Percentiles rank a stretch among this genome's conserved stretches.
Conservation (phyloP, 2,797 vertebrate species). For the Hydrolagus colliei region DNA sequence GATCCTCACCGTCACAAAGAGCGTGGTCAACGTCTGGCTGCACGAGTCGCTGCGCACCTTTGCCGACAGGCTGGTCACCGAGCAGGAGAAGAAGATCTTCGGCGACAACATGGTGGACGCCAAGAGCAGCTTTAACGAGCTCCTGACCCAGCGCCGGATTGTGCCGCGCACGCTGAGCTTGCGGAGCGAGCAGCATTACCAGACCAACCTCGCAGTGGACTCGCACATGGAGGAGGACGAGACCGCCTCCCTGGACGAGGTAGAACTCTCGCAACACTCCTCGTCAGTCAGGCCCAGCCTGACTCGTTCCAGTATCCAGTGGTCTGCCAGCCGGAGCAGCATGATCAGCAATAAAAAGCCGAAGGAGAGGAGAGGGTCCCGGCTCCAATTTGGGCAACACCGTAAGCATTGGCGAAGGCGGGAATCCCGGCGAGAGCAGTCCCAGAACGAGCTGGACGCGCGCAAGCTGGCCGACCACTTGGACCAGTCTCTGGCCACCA, state of each 20-base stretch:
- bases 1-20: constrained; percentile 39
- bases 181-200: neutral
- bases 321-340: too few species aligned
- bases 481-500: constrained; percentile 39
- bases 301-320: too few species aligned
- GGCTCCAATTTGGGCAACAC: too few species aligned
- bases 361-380: constrained; percentile 11
- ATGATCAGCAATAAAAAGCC: too few species aligned
- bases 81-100: constrained; percentile 46
- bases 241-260: accelerated
- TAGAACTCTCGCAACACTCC: too few species aligned
- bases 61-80: constrained; percentile 58
- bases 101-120: constrained; percentile 50
- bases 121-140: constrained; percentile 46
- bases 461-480: constrained; percentile 35
- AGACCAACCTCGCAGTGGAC: neutral
- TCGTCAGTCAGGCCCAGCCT: too few species aligned
- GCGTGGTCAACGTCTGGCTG: constrained; percentile 66
- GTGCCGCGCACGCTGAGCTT: neutral
- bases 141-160: constrained; percentile 44
- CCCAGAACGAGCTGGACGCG: neutral
- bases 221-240: neutral
- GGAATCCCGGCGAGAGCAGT: neutral
- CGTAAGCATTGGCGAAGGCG: neutral
- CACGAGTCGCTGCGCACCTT: constrained; percentile 75